phyloP scores from a whole-genome alignment of 2,797 vertebrate genomes.

The Anableps anableps region DNA sequence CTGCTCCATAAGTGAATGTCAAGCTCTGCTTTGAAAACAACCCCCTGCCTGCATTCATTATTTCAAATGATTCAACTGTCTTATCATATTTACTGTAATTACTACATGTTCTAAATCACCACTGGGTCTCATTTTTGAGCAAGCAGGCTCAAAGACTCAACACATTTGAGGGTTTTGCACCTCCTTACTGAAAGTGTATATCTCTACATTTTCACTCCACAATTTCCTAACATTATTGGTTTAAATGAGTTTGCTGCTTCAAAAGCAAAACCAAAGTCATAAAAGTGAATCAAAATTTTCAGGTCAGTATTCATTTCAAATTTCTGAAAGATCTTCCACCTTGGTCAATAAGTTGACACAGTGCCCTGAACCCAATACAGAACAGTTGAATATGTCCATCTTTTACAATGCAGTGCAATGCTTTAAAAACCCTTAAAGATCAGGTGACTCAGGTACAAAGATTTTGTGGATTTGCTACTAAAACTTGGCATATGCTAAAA shows the following conservation, averaged over 20 bases:
- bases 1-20: conserved; percentile 25
- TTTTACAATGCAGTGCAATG: background rate
- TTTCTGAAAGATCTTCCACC: background rate
- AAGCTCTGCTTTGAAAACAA: conserved; percentile 22
- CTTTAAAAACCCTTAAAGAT: background rate
- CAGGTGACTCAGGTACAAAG: background rate
- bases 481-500: no score
- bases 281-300: background rate
- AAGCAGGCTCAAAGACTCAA: background rate
- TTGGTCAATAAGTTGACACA: background rate
- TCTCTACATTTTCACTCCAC: background rate
- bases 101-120: background rate
- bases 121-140: background rate
- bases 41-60: conserved; percentile 6
- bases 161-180: background rate
- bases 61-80: background rate
- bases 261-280: background rate
- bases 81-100: background rate
- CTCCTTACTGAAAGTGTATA: background rate
- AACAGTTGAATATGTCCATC: background rate
- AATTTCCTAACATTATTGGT: background rate
- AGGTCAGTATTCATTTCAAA: background rate
- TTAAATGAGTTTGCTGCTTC: background rate
- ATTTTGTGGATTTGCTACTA: background rate
- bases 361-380: background rate